Base-by-base conservation (phyloP, 2,113 vertebrate species). In the Malaclemys terrapin region DNA sequence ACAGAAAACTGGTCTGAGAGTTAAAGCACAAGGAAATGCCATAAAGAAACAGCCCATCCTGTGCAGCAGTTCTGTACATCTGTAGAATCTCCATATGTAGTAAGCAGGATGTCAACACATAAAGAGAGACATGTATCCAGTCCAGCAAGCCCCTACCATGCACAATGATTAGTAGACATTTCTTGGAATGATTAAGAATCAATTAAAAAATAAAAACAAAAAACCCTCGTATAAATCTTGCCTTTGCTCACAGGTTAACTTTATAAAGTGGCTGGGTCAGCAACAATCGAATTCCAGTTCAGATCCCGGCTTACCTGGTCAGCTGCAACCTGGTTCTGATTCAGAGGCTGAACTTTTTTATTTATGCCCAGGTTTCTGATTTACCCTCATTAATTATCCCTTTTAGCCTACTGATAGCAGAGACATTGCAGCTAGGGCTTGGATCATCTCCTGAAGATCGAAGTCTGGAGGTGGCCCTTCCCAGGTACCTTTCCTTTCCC, bases 21-120 rank as follows among this genome's bases (percentile, higher is more conserved):
- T 96, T 97, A 95, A 97, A 65, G 94, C 96, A 92, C 91, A 96
- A 96, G 98, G 98, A 98, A 98, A 97, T 98, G 92, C 97, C 96
- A 96, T 97, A 95, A 97, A 93, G 98, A 97, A 97, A 98, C 97
- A 95, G 96, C 94, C 94, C 96, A 76, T 97, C 98, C 97, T 97
- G 93, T 90, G 76, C 47, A 95, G 91, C 84, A 38, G 95, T 97
- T 98, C 96, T 95, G 83, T 94, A 93, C 97, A 93, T 98, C 98
- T 98, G 95, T 89, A 84, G 84, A 94, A 95, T 91, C 95, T 98
- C 98, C 97, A 96, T 93, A 72, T 95, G 95, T 92, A 79, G 82
- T 0, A 4, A 95, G 80, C 93, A 96, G 96, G 96, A 97, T 96
- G 91, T 93, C 90, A 59, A 87, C 88, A 79, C 82, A 81, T 72